These are phyloP conservation scores for Prionailurus viverrinus DNA, from an alignment of 2,113 vertebrate species.

Conservation along the genomic window DNA sequence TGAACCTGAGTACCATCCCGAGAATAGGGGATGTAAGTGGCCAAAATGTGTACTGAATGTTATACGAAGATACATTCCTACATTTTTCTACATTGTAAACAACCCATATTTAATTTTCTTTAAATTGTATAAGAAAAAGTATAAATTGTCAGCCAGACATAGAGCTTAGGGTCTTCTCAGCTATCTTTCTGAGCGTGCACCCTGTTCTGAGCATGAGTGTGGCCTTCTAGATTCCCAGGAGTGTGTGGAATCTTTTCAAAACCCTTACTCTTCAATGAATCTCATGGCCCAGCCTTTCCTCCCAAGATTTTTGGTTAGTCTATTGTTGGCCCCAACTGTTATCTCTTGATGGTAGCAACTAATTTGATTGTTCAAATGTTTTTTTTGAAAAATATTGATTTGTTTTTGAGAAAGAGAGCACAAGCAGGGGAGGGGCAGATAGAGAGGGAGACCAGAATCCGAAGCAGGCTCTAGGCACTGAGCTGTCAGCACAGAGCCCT, in stretches of 20 bases:
- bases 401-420: no score
- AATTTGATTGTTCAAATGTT: constrained; percentile 20
- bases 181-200: background rate
- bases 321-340: constrained; percentile 25
- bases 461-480: no score
- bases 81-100: constrained; percentile 16
- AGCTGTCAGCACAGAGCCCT: no score
- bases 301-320: background rate
- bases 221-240: background rate
- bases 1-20: background rate
- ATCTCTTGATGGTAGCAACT: background rate
- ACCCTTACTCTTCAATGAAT: background rate
- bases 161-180: background rate
- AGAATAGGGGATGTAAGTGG: background rate
- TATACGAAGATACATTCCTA: background rate
- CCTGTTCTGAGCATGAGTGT: background rate
- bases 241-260: constrained; percentile 19
- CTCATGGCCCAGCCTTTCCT: background rate
- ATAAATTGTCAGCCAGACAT: background rate
- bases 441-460: no score
- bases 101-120: constrained; percentile 22
- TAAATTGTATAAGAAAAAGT: constrained; percentile 8
- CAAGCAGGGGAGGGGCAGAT: no score
- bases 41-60: constrained; percentile 6
- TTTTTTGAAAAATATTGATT: background rate